Evolutionary conservation across 2,113 vertebrate genomes (phyloP), one percentile per base, ranked within the genome.

Genomic region (Misgurnus anguillicaudatus): DNA sequence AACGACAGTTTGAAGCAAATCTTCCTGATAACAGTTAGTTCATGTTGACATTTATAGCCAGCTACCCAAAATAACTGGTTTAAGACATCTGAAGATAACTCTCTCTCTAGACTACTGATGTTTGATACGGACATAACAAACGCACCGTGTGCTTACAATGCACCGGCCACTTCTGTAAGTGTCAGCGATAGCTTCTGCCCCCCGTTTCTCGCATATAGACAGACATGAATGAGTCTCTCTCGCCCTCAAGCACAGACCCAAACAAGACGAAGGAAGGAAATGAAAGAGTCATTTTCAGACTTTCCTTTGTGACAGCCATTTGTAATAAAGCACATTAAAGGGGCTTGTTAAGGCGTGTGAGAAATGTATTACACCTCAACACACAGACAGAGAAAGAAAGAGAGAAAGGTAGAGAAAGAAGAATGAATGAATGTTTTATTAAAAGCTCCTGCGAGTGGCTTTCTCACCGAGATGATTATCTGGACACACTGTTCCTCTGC

Each of bases 401-500:
- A 24, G 47, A 41, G 14, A 58, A 36, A 51, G 13, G 77, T 42
- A 73, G 7, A n/a, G 60, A 57, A 45, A 1, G 57, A 39, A 21
- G 10, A 7, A 64, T 24, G 47, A 81, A 85, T 87, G 68, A 82
- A 53, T 9, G 21, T 36, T 69, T 53, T 5, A 69, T 69, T 69
- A 70, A 70, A 57, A 67, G 65, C 65, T 48, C 64, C 60, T 79
- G 85, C 79, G 83, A 84, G 85, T 85, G 7, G 45, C 47, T 10
- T 58, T 85, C 80, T 81, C 84, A 83, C 76, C 87, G 86, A 86
- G 82, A 83, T 78, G 74, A 79, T 82, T 77, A 81, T 85, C 86
- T 80, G 69, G 80, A 82, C 70, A 76, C 55, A 63, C n/a, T 10
- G 14, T 78, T 53, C 39, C 41, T 58, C 75, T 65, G 58, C 70